These are phyloP conservation scores for Augochlorella aurata DNA, from an alignment of 2,888 invertebrate genomes.

Conservation along the genomic window DNA sequence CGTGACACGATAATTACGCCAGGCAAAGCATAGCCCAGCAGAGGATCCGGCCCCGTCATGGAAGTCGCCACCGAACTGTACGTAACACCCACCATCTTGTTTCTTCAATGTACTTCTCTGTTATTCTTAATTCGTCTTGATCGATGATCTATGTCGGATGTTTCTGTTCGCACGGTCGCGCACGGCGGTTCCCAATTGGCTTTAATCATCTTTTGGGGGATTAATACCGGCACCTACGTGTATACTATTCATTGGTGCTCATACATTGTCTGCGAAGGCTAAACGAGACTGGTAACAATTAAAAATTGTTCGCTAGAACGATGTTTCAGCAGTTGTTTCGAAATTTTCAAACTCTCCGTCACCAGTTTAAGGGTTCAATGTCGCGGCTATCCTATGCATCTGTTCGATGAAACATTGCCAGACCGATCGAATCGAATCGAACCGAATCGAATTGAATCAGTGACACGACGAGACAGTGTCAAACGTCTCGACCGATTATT, in stretches of 20 bases:
- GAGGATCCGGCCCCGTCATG: constrained; percentile 67
- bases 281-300: too few relatives aligned
- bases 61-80: constrained; percentile 80
- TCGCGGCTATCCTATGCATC: not conserved
- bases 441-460: constrained; percentile 2
- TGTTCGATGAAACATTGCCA: not conserved
- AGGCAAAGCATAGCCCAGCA: constrained; percentile 51
- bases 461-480: not conserved
- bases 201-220: too few relatives aligned
- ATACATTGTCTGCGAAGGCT: too few relatives aligned
- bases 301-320: constrained; percentile 24
- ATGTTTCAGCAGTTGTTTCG: not conserved
- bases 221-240: too few relatives aligned
- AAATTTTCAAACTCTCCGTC: not conserved
- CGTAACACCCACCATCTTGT: constrained; percentile 62
- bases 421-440: not conserved
- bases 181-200: not conserved
- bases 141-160: not conserved
- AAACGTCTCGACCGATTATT: constrained; percentile 21
- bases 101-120: not conserved
- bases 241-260: too few relatives aligned
- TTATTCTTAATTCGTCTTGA: too few relatives aligned
- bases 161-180: not conserved
- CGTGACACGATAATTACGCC: constrained; percentile 55
- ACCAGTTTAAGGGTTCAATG: too few relatives aligned